phyloP scores from a whole-genome alignment of 2,113 vertebrate genomes.

The Turnix velox region DNA sequence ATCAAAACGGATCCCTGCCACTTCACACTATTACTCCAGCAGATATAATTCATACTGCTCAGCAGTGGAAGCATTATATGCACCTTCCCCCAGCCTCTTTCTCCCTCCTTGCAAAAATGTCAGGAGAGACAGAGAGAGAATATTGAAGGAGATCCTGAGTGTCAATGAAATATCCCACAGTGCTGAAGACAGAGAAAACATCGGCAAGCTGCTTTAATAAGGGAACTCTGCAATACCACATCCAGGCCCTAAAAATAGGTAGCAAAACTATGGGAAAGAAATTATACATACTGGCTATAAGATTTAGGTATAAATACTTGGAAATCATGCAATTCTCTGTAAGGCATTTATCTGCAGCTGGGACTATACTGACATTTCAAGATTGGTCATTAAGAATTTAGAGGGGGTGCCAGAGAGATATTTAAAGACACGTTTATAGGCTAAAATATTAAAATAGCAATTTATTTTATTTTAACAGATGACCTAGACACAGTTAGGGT shows the following conservation, averaged over 20 bases:
- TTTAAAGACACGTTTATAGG: not conserved
- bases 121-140: slow-evolving; percentile 64
- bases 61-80: slow-evolving; percentile 54
- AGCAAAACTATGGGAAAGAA: not conserved
- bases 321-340: not conserved
- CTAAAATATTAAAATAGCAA: not conserved
- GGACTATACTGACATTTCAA: not conserved
- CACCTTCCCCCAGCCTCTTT: slow-evolving; percentile 50
- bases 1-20: slow-evolving; percentile 67
- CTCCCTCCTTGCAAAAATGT: slow-evolving; percentile 54
- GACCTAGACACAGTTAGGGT: not conserved
- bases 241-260: slow-evolving; percentile 27
- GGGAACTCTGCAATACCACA: not conserved
- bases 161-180: slow-evolving; percentile 69
- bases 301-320: not conserved
- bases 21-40: slow-evolving; percentile 63
- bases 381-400: not conserved
- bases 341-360: not conserved
- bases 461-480: not conserved
- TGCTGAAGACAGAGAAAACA: slow-evolving; percentile 61
- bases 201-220: slow-evolving; percentile 66
- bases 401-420: not conserved
- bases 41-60: slow-evolving; percentile 66
- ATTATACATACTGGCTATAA: not conserved
- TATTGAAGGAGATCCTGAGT: slow-evolving; percentile 59